phyloP scores from a whole-genome alignment of 1,140 invertebrate species.

The Drosophila ohnishii region DNA sequence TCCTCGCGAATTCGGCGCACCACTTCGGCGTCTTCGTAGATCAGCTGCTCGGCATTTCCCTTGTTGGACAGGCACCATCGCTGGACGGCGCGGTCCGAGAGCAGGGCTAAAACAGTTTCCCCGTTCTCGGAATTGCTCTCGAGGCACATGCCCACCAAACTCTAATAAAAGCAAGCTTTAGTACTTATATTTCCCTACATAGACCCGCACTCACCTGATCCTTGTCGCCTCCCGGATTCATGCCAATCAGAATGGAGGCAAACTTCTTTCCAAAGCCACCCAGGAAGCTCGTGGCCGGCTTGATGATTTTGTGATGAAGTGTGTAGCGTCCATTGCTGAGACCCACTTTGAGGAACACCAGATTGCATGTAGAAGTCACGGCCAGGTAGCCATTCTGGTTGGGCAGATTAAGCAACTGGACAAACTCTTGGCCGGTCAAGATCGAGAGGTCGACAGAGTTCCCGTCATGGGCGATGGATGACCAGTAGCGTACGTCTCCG shows the following conservation, averaged over 20 bases:
- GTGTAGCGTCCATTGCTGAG: constrained; percentile 86
- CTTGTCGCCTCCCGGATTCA: constrained; percentile 87
- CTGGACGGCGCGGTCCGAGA: constrained; percentile 76
- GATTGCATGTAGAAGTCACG: constrained; percentile 95
- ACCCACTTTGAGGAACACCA: constrained; percentile 89
- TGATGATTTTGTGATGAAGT: constrained; percentile 88
- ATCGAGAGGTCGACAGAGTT: constrained; percentile 93
- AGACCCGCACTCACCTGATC: constrained; percentile 88
- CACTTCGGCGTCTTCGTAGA: constrained; percentile 76
- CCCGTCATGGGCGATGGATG: constrained; percentile 93
- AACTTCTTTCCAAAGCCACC: constrained; percentile 93
- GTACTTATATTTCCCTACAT: background rate
- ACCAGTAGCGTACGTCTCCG: constrained; percentile 95
- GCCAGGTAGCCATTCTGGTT: constrained; percentile 91
- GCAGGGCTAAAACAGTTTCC: constrained; percentile 62
- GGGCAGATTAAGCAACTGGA: constrained; percentile 88
- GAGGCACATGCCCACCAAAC: constrained; percentile 71
- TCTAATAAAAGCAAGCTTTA: constrained; percentile 12
- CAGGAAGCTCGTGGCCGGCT: constrained; percentile 92
- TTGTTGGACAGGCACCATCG: constrained; percentile 75
- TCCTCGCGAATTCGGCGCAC: constrained; percentile 72
- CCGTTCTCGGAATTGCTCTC: constrained; percentile 51
- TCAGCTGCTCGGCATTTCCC: constrained; percentile 67
- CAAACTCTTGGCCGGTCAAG: constrained; percentile 92
- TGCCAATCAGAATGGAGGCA: constrained; percentile 94